Conservation (phyloP, 2,888 invertebrate species). For the Phragmatobia fuliginosa region DNA sequence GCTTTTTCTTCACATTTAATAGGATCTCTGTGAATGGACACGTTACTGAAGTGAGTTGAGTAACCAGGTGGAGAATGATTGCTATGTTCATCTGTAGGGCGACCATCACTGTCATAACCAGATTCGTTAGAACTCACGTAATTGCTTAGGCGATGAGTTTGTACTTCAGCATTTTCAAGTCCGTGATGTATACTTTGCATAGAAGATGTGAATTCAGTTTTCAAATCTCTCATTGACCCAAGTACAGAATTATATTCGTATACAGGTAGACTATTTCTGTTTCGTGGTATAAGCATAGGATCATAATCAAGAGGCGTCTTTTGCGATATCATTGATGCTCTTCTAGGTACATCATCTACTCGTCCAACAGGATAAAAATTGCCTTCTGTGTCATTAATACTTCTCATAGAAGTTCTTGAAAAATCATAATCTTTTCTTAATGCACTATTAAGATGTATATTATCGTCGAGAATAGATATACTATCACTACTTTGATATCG, state of each 20-base stretch:
- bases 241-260: slow-evolving; percentile 78
- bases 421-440: slow-evolving; percentile 75
- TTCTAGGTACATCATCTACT: slow-evolving; percentile 71
- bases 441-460: slow-evolving; percentile 74
- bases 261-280: slow-evolving; percentile 83
- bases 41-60: slow-evolving; percentile 76
- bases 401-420: slow-evolving; percentile 77
- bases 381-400: slow-evolving; percentile 76
- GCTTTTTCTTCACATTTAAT: slow-evolving; percentile 67
- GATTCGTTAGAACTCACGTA: slow-evolving; percentile 94
- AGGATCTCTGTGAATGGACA: slow-evolving; percentile 60
- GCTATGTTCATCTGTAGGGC: slow-evolving; percentile 85
- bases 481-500: slow-evolving; percentile 86
- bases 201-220: slow-evolving; percentile 77
- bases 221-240: slow-evolving; percentile 77
- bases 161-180: slow-evolving; percentile 85
- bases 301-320: slow-evolving; percentile 79
- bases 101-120: slow-evolving; percentile 93
- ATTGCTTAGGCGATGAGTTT: slow-evolving; percentile 89
- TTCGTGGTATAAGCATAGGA: slow-evolving; percentile 82
- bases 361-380: slow-evolving; percentile 66
- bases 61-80: slow-evolving; percentile 86
- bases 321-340: slow-evolving; percentile 82
- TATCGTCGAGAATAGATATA: slow-evolving; percentile 81
- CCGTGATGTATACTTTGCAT: slow-evolving; percentile 85